Evolutionary conservation across 2,888 invertebrate species (phyloP).

Genomic region (Synergus itoensis): DNA sequence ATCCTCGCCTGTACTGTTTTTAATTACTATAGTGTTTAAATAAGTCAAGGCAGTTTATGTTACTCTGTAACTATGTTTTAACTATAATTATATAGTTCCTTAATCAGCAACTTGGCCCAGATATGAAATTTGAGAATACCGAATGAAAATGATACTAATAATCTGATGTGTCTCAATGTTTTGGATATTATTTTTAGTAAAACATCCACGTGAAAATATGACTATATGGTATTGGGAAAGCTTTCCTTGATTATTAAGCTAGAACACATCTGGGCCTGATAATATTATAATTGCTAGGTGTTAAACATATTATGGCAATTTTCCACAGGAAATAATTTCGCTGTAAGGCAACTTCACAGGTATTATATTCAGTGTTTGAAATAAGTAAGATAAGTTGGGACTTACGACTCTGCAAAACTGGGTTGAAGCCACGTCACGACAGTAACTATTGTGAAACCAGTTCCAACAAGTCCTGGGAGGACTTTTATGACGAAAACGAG

Average conservation of each 20-base stretch:
- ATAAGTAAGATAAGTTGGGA: constrained; percentile 18
- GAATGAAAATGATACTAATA: not conserved
- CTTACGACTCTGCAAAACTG: constrained; percentile 31
- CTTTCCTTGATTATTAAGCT: not conserved
- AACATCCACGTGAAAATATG: not conserved
- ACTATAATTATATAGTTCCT: too few species aligned
- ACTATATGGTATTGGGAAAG: not conserved
- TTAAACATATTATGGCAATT: not conserved
- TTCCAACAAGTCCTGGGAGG: constrained; percentile 58
- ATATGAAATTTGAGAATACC: not conserved
- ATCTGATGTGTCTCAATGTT: not conserved
- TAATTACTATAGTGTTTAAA: too few species aligned
- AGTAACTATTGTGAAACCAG: constrained; percentile 59
- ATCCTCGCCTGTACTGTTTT: too few species aligned
- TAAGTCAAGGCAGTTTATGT: too few species aligned
- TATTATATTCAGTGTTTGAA: constrained; percentile 20
- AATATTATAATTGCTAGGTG: not conserved
- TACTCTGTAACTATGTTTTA: too few species aligned
- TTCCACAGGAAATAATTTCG: not conserved
- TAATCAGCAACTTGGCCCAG: too few species aligned
- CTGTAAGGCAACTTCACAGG: not conserved
- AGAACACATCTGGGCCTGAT: not conserved
- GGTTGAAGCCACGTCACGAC: constrained; percentile 50
- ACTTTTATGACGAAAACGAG: constrained; percentile 54
- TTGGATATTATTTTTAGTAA: not conserved